Evolutionary conservation across 1,140 invertebrate genomes (phyloP), one percentile per base, ranked within the genome.

Genomic region (Thaumetopoea pityocampa): DNA sequence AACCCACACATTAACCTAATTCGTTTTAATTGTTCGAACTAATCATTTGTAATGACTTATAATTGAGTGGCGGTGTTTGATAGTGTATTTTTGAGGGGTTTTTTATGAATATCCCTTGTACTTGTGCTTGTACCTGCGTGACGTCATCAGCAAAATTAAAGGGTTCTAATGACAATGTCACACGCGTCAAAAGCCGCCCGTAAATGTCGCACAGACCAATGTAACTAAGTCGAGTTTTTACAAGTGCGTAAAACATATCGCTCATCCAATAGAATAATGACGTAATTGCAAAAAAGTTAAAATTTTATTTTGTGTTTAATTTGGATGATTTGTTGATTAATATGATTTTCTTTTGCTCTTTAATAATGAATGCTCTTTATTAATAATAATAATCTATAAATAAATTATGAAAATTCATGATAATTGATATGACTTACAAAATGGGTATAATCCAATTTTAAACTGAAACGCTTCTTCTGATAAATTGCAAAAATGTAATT

Each of bases 1-100:
- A 78, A 71, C 58, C 65, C 64, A 68, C 67, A 80, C 70, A 83
- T 83, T 83, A 83, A 83, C 79, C 79, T 83, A 83, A 79, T 83
- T 80, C 67, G 67, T 78, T 80, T 77, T 77, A 80, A 83, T 80
- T 77, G 72, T 59, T 55, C 63, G 54, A 68, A 70, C 71, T 73
- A 79, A 80, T 79, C 71, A 73, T 78, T 78, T 58, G 64, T 71
- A 64, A 78, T 58, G 49, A 70, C 58, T 67, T 65, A 58, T 59
- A 50, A 64, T 63, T 71, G 56, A 61, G 49, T 58, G 42, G 42
- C 32, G 51, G 50, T 43, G 52, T 51, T 60, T 65, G 45, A 57
- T 51, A 67, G 64, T 74, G 42, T 67, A 56, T 65, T 51, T 64
- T 67, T 61, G 49, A 42, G 43, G 40, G 57, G 63, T 68, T 64